These are phyloP conservation scores for Musca vetustissima DNA, from an alignment of 1,140 invertebrate genomes.

Conservation along the genomic window DNA sequence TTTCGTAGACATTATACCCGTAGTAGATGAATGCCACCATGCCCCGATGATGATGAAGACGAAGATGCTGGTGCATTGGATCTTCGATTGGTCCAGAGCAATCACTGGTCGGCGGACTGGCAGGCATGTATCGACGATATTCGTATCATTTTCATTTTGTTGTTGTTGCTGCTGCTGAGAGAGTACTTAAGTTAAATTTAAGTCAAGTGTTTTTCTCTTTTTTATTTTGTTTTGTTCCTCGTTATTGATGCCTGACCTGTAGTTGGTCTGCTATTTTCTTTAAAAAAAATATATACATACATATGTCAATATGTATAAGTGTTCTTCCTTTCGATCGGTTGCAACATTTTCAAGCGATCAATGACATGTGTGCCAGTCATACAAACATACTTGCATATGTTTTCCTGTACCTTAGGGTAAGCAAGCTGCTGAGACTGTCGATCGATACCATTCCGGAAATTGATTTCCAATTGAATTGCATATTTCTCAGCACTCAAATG, in stretches of 20 bases:
- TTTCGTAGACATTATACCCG: too few species aligned
- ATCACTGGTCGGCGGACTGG: too few species aligned
- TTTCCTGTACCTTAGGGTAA: too few species aligned
- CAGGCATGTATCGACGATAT: too few species aligned
- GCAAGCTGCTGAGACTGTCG: too few species aligned
- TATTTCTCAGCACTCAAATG: neutral
- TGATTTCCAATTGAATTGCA: slow-evolving; percentile 15
- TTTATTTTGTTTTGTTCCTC: neutral
- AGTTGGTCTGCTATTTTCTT: neutral
- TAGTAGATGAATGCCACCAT: too few species aligned
- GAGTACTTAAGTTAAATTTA: slow-evolving; percentile 21
- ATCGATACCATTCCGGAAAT: slow-evolving; percentile 11
- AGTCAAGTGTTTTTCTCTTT: slow-evolving; percentile 18
- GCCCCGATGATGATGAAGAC: too few species aligned
- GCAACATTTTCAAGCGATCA: slow-evolving; percentile 4
- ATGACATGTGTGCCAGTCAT: slow-evolving; percentile 5
- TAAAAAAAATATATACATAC: neutral
- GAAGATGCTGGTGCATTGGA: too few species aligned
- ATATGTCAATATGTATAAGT: neutral
- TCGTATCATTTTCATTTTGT: too few species aligned
- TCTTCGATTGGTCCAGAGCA: too few species aligned
- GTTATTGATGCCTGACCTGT: neutral
- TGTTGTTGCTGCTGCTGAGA: neutral
- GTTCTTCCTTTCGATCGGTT: slow-evolving; percentile 1
- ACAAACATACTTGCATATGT: too few species aligned